Base-by-base conservation (phyloP, 2,797 vertebrate genomes). In the Diglossa cyanea region DNA sequence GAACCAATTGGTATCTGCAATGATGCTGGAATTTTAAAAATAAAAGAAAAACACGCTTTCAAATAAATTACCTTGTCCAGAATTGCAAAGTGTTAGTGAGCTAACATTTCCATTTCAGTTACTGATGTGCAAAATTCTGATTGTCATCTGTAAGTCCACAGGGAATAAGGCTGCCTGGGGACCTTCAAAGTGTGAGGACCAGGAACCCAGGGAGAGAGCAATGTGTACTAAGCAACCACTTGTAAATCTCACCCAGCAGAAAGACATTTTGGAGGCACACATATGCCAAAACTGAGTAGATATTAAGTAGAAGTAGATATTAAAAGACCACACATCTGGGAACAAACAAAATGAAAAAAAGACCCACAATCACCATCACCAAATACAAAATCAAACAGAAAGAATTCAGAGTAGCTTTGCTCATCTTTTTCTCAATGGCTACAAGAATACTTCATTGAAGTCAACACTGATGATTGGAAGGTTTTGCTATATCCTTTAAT, bases 141-240 rank as follows among this genome's bases (percentile, higher is more conserved):
- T 50, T n/a, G 48, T 10, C 7, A 74, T 45, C 26, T 45, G 0
- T 30, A 63, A 73, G 5, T 66, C 30, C 60, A 66, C 9, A 37
- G 7, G 12, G 20, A 91, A 71, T 33, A 61, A 77, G 1, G 10
- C 31, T 85, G 9, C 6, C 31, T 74, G 31, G n/a, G 33, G 16
- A 57, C 2, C 6, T 71, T 74, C n/a, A 33, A 62, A 80, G 23
- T 30, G 10, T 30, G 30, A 55, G 26, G 40, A 70, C 13, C 17
- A 54, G 37, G 30, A 86, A 37, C 13, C 1, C 18, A 39, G 10
- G 3, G 28, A 73, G 26, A 81, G 11, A 60, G 15, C 20, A 66
- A 31, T 0, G 0, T 6, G 5, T 25, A 19, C 30, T 44, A 7
- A 54, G 30, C 13, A 50, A 57, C 9, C 8, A 16, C 24, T 79